Evolutionary conservation across 2,888 invertebrate species (phyloP), one percentile per base, ranked within the genome.

Genomic region (Ischnura elegans): DNA sequence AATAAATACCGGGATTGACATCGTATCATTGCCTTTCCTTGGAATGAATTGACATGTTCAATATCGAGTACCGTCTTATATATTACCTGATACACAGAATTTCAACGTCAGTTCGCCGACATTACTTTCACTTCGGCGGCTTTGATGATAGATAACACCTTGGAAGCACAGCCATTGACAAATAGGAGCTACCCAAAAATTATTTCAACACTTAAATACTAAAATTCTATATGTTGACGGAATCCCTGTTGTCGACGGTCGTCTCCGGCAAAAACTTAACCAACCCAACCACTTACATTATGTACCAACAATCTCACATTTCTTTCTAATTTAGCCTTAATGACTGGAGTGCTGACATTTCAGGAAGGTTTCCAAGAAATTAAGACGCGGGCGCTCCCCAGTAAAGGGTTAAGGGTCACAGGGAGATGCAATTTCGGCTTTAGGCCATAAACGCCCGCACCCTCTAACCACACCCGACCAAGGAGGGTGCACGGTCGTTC

Each of bases 391-490:
- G 36, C 29, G 29, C 51, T n/a, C n/a, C 29, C 2, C 66, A 76
- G 36, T 8, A 76, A 76, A 76, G 66, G 66, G 29, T 76, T 36
- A 76, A 29, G 25, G 66, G 29, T 36, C 66, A 36, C n/a, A 4
- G 66, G 66, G 66, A 76, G 66, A 76, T 61, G 61, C 66, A 76
- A 76, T 76, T 76, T 13, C 66, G 29, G 66, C 29, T 61, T 21
- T 51, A 51, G n/a, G 61, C 61, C 61, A 61, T 76, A 29, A 76
- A 61, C 29, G 66, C 29, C 36, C 66, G 66, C 66, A 76, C 8
- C 25, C 16, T 16, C 66, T 29, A 76, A 76, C 36, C 66, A 29
- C 10, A 19, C 66, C 51, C 51, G 8, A 1, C 51, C 4, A 51
- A 51, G 8, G 36, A 25, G 66, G 29, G n/a, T n/a, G 66, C 66